Percentiles rank a stretch among this genome's conserved stretches.
Evolutionary conservation across 2,113 vertebrate species (phyloP).

Genomic region (Butorides virescens): DNA sequence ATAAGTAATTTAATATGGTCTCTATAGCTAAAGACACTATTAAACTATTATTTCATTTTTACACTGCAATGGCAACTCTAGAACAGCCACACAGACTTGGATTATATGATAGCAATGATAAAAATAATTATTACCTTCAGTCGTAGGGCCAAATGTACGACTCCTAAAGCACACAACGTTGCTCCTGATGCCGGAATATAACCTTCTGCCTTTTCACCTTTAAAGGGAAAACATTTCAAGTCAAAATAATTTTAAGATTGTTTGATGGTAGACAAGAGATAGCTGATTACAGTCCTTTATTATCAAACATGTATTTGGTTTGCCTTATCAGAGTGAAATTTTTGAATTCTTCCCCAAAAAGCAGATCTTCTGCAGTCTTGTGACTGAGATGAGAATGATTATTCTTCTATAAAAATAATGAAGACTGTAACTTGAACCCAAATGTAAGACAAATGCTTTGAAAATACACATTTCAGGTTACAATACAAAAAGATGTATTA

Average conservation of each 20-base stretch:
- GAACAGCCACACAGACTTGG: background rate
- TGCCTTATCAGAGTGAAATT: background rate
- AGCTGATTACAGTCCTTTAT: background rate
- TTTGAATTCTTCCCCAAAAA: background rate
- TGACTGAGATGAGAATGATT: background rate
- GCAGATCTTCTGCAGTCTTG: background rate
- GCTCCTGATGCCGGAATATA: background rate
- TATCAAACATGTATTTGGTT: background rate
- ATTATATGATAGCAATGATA: background rate
- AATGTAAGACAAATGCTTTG: background rate
- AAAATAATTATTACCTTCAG: background rate
- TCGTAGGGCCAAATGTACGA: background rate
- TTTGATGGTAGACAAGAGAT: background rate
- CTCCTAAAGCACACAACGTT: background rate
- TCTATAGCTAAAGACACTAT: background rate
- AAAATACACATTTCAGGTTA: background rate
- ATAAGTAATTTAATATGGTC: background rate
- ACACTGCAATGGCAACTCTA: background rate
- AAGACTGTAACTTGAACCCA: background rate
- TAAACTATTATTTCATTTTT: constrained; percentile 5
- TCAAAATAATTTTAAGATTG: background rate
- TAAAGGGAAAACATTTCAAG: background rate
- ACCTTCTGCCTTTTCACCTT: background rate
- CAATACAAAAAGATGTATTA: background rate
- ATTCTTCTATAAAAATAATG: background rate